phyloP scores from a whole-genome alignment of 2,113 vertebrate species.

The Danionella cerebrum region DNA sequence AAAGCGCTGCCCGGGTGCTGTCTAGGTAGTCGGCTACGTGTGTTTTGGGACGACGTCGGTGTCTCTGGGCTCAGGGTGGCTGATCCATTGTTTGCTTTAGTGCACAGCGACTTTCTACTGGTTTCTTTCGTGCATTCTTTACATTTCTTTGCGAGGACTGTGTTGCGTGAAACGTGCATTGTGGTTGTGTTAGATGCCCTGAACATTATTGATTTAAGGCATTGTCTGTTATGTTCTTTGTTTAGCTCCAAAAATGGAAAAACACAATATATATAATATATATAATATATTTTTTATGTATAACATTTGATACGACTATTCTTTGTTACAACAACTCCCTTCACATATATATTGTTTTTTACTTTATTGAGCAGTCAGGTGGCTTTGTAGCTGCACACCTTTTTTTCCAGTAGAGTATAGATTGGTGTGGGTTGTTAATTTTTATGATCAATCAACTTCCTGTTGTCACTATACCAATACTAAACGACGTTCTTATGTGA shows the following conservation, averaged over 20 bases:
- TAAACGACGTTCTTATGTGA: neutral
- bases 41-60: neutral
- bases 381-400: too few relatives aligned
- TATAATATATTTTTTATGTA: too few relatives aligned
- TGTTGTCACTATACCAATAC: neutral
- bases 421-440: neutral
- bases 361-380: constrained; percentile 33
- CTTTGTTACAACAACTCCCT: too few relatives aligned
- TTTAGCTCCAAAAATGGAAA: neutral
- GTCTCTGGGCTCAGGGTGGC: constrained; percentile 37
- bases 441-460: neutral
- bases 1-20: neutral
- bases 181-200: too few relatives aligned
- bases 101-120: constrained; percentile 42
- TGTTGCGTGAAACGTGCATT: neutral
- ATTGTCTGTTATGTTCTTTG: neutral
- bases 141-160: neutral
- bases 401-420: too few relatives aligned
- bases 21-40: neutral
- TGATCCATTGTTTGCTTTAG: constrained; percentile 63
- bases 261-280: too few relatives aligned
- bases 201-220: neutral
- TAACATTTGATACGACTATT: too few relatives aligned
- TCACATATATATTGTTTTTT: too few relatives aligned
- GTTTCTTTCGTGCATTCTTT: neutral